phyloP scores from a whole-genome alignment of 2,888 invertebrate species.

The Tinea pellionella region DNA sequence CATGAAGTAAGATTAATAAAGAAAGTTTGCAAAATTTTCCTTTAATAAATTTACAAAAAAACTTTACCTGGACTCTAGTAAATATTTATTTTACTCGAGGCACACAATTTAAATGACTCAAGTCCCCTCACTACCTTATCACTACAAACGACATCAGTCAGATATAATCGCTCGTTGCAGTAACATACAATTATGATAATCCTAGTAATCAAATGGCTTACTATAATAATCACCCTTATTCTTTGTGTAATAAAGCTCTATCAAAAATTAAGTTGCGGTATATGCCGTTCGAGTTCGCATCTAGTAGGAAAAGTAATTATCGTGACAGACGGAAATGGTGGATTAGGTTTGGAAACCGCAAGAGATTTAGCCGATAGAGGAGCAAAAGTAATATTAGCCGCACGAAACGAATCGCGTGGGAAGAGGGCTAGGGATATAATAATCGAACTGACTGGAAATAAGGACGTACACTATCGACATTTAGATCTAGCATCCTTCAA shows the following conservation, averaged over 20 bases:
- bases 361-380: conserved; percentile 61
- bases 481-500: conserved; percentile 56
- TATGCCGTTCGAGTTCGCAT: conserved; percentile 52
- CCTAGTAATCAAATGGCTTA: conserved; percentile 14
- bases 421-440: conserved; percentile 46
- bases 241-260: conserved; percentile 41
- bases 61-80: no score
- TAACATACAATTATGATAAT: background rate
- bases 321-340: conserved; percentile 58
- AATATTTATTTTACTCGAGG: no score
- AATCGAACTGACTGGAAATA: conserved; percentile 43
- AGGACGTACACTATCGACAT: conserved; percentile 38
- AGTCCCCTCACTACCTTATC: background rate
- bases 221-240: conserved; percentile 23
- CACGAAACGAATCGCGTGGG: conserved; percentile 50
- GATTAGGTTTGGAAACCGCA: conserved; percentile 66
- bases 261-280: conserved; percentile 51
- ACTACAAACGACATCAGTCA: background rate
- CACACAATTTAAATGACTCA: no score
- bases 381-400: conserved; percentile 62
- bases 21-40: no score
- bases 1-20: no score
- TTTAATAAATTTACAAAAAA: no score
- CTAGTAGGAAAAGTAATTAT: conserved; percentile 62
- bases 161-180: background rate